Evolutionary conservation across 2,113 vertebrate genomes (phyloP), one percentile per base, ranked within the genome.

Genomic region (Amazona vittata): DNA sequence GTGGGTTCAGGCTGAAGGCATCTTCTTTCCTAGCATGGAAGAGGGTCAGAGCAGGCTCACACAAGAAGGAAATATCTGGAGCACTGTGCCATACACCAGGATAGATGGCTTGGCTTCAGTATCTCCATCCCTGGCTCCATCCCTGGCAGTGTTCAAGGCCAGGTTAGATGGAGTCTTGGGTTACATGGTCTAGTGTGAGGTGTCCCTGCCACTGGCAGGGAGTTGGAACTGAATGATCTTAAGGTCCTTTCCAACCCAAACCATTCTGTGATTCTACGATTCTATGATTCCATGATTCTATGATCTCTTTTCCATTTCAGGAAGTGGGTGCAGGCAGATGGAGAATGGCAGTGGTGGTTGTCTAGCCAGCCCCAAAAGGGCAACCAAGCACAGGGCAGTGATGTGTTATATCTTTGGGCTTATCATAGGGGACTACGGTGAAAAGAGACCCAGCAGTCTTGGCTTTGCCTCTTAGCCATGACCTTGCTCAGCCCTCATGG

Each of bases 51-150:
- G 62, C 43, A 39, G 65, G 29, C 22, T 15, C 28, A 9, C 39
- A 39, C 0, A 2, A 37, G 31, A 41, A 17, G 39, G 5, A 20
- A 28, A 71, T 0, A 0, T 68, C 59, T 69, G 47, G 28, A 57
- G 44, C 15, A 7, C 37, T 1, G 6, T 28, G 75, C 60, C 39
- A 1, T 15, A 2, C 3, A 43, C n/a, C 43, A 17, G n/a, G 12
- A 20, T 15, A 41, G 52, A 49, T 2, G 9, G 33, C 24, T 67
- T 20, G 44, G 41, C 8, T 70, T 57, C 5, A 5, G 5, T 35
- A 59, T 15, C 13, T 22, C 33, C 57, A 59, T 35, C 57, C 55
- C 12, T 57, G 55, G 55, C 19, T 20, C 19, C 19, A 21, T 14
- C 55, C 21, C 21, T 59, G 33, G 20, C 13, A 59, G 55, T 59